Evolutionary conservation across 64 coral and sea anemone genomes (phyloP), one percentile per base, ranked within the genome.

Genomic region (Montipora capricornis): DNA sequence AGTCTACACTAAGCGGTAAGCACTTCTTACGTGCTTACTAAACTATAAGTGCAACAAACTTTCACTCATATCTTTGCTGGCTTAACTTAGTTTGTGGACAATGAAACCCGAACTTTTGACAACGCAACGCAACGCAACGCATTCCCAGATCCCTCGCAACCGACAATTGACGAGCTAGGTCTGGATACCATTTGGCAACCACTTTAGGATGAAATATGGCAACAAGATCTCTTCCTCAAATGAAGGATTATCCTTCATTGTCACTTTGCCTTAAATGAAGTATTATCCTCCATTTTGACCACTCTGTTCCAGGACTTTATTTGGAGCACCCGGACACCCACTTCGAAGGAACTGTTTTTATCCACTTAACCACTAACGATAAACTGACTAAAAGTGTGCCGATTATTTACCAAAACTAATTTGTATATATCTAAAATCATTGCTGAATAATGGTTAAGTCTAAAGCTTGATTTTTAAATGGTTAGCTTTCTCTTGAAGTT

Each of bases 131-230:
- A 71, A 24, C 22, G 22, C 17, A 71, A 71, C 68, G 68, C 68
- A 20, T 71, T 3, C 64, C 15, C 64, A 68, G 64, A 68, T 68
- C 15, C 64, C 3, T 68, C 12, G 3, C 17, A 71, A 71, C 68
- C 20, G 17, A 20, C 68, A 71, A 20, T 14, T 71, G 8, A 71
- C 68, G 17, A 71, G 68, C 17, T 87, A 90, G 47, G 89, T 91
- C 78, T 91, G 89, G 14, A 91, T 17, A 20, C 89, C 80, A 71
- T 91, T 91, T 26, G 78, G 45, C 46, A 91, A 64, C 89, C 89
- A 91, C 37, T 57, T 74, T 37, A 78, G 89, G 49, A 91, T 82
- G 48, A 91, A 57, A 67, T 80, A 90, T 0, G 88, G 88, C 49
- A 49, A 82, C 20, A 59, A 61, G 49, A 17, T 74, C 9, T 24